phyloP scores from a whole-genome alignment of 2,797 vertebrate genomes.

The Sciurus carolinensis region DNA sequence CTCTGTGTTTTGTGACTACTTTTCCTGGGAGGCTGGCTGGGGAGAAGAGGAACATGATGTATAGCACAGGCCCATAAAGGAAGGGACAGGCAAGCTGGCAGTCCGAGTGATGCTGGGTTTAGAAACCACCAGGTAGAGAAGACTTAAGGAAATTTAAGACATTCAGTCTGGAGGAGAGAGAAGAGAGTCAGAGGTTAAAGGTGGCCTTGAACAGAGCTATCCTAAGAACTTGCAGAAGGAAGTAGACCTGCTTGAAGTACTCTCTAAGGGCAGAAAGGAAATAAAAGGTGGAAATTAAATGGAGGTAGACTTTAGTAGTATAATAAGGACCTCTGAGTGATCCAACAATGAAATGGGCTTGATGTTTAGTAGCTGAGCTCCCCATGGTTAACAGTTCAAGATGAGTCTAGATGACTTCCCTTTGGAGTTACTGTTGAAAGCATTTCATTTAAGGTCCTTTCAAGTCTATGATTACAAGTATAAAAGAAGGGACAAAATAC shows the following conservation, averaged over 20 bases:
- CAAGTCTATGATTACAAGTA: neutral
- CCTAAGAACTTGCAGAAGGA: slow-evolving; percentile 4
- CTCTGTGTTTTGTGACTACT: neutral
- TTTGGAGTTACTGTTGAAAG: neutral
- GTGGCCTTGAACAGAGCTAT: neutral
- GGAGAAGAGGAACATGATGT: neutral
- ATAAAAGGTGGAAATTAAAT: neutral
- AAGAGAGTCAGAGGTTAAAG: neutral
- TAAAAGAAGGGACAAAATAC: slow-evolving; percentile 44
- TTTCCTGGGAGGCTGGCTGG: neutral
- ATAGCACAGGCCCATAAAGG: neutral
- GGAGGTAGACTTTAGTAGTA: neutral
- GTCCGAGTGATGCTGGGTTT: neutral
- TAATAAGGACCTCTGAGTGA: neutral
- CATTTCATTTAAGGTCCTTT: slow-evolving; percentile 39
- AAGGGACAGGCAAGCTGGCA: neutral
- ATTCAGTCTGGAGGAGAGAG: neutral
- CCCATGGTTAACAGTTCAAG: neutral
- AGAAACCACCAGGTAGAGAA: neutral
- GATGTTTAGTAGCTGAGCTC: neutral
- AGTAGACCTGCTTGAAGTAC: neutral
- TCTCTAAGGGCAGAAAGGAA: neutral
- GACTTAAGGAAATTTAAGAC: neutral
- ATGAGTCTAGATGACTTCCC: neutral
- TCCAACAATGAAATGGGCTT: neutral